Base-by-base conservation (phyloP, 1,140 invertebrate genomes). In the Sinella curviseta region DNA sequence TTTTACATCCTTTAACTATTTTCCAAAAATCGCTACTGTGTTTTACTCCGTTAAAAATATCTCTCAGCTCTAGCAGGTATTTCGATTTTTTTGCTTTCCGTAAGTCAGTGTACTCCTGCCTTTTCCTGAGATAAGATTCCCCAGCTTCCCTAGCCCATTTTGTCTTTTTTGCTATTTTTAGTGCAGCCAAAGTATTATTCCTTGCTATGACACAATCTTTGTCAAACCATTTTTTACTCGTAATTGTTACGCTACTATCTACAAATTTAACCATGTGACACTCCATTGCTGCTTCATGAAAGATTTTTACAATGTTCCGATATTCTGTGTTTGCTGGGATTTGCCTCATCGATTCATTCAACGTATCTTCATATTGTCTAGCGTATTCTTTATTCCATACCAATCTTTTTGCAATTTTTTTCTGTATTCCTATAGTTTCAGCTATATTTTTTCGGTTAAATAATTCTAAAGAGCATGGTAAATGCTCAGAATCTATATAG, bases 141-240 rank as follows among this genome's bases (percentile, higher is more conserved):
- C 65, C 31, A 8, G 4, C 28, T 48, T 75, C 33, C 39, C 1
- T n/a, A 12, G 26, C 8, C 65, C 65, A 70, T 8, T 33, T 70
- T 2, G 1, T 8, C n/a, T 16, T 31, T 33, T 24, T 70, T 30
- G 65, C 65, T 17, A 31, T 2, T 8, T 75, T 70, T 70, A 33
- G 24, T 12, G 12, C 8, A 16, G 1, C 65, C 12, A 14, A 33
- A 30, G 8, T 33, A 31, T 33, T 30, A 24, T 33, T 70, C 8
- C 2, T 24, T 12, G 26, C 65, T 70, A 1, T 16, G n/a, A n/a
- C n/a, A 24, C 65, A 70, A 31, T 70, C 65, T 33, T 33, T 30
- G 31, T 70, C 65, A 70, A 70, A 70, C 65, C 65, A 70, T 14
- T 70, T 70, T 70, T 70, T 70, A 33, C 8, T 70, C 31, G n/a